Conservation (phyloP, 1,140 invertebrate species). For the Cataglyphis hispanica region DNA sequence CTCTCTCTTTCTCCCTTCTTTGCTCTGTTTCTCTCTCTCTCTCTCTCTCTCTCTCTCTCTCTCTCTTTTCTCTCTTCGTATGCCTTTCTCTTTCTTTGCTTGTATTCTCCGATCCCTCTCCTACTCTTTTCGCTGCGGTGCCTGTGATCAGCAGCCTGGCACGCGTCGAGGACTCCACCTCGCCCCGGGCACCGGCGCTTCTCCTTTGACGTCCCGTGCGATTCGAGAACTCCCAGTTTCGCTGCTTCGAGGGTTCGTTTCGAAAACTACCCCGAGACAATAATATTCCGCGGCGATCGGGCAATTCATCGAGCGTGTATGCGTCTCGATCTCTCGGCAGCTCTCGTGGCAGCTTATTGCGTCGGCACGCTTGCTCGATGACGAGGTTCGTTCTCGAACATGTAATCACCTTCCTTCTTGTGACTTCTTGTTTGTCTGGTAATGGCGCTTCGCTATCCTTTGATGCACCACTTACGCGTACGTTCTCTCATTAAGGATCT, state of each 20-base stretch:
- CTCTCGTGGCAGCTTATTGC: conserved; percentile 48
- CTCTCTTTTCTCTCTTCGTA: conserved; percentile 7
- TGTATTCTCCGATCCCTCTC: conserved; percentile 66
- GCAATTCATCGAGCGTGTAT: conserved; percentile 57
- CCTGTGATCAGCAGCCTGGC: conserved; percentile 84
- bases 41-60: conserved; percentile 37
- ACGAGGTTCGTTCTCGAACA: conserved; percentile 36
- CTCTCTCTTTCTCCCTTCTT: no score
- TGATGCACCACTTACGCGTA: conserved; percentile 37
- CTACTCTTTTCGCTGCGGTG: conserved; percentile 75
- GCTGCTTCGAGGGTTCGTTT: conserved; percentile 69
- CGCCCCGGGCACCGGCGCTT: conserved; percentile 83
- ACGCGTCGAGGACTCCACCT: conserved; percentile 83
- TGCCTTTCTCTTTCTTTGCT: conserved; percentile 51
- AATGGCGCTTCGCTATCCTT: conserved; percentile 45
- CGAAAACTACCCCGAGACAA: conserved; percentile 72
- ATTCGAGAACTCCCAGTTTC: conserved; percentile 74
- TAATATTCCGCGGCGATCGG: conserved; percentile 71
- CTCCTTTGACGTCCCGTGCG: conserved; percentile 82
- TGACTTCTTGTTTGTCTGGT: conserved; percentile 15
- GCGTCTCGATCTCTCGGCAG: conserved; percentile 21
- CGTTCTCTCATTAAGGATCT: conserved; percentile 27
- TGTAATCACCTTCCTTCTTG: conserved; percentile 13
- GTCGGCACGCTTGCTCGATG: conserved; percentile 20
- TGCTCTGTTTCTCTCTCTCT: conserved; percentile 52